Evolutionary conservation across 2,888 invertebrate species (phyloP), one percentile per base, ranked within the genome.

Genomic region (Agonopterix subpropinquella): DNA sequence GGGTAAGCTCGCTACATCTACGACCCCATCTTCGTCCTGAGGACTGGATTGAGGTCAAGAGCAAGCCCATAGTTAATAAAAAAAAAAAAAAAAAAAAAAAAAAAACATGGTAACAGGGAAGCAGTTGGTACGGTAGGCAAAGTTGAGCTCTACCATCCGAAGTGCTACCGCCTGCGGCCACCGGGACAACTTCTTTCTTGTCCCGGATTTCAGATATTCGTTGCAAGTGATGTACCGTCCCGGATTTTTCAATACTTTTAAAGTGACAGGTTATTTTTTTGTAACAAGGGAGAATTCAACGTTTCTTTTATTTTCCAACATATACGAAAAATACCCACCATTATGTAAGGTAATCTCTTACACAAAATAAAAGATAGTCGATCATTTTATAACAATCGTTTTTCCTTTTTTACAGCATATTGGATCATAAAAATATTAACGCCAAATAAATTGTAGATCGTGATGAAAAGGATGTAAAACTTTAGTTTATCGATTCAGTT

Each of bases 151-250:
- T 57, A 61, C 59, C 58, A 66, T 64, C 57, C 48, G 52, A 58
- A 59, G 58, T 62, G 72, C 62, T 57, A 61, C 60, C 59, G 67
- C 67, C 58, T 49, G 53, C 52, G 57, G 58, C 59, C 45, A 47
- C 53, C 53, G 36, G 49, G 49, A 48, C 37, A 65, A 77, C 70
- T 79, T 77, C 70, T 67, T 73, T 69, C 66, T 47, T 52, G 49
- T 52, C 28, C 44, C 52, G 52, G 44, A 52, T 49, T 44, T 45
- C 36, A 49, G 43, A 47, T 44, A 47, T 42, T 49, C 44, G 36
- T 45, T 11, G 49, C 39, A 52, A 49, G 46, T 47, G 46, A 48
- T 49, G 47, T 49, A 44, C 46, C 46, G 41, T 15, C 3, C 43
- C 35, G 42, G 35, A 37, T 42, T 48, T 51, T 48, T 48, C 48